Evolutionary conservation across 1,140 invertebrate species (phyloP).

Genomic region (Lepidurus apus): DNA sequence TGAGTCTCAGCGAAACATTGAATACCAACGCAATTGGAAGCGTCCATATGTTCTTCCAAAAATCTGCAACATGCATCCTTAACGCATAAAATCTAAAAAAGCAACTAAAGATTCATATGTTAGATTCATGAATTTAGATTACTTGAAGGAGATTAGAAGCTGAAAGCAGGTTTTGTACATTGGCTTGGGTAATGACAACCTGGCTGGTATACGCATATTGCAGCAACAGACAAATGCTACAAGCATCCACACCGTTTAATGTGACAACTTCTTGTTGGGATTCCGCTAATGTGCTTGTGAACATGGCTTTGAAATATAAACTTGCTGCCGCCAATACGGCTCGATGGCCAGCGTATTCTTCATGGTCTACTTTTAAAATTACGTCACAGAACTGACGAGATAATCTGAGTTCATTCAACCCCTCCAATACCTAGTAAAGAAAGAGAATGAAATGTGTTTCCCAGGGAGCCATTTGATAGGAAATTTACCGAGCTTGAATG

Average conservation of each 20-base stretch:
- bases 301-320: conserved; percentile 51
- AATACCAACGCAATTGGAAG: conserved; percentile 53
- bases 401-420: conserved; percentile 50
- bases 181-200: conserved; percentile 50
- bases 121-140: background rate
- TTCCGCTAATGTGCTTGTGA: conserved; percentile 48
- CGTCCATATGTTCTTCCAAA: conserved; percentile 53
- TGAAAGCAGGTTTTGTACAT: conserved; percentile 52
- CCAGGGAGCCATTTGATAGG: background rate
- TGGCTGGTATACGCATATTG: conserved; percentile 55
- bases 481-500: conserved; percentile 38
- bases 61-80: conserved; percentile 52
- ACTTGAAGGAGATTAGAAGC: conserved; percentile 56
- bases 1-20: conserved; percentile 55
- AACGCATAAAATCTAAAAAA: conserved; percentile 44
- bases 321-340: conserved; percentile 51
- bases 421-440: conserved; percentile 46
- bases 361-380: conserved; percentile 46
- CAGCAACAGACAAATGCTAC: conserved; percentile 49
- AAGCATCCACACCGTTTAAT: conserved; percentile 51
- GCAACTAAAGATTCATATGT: background rate
- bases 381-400: conserved; percentile 51
- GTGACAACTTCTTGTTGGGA: conserved; percentile 48
- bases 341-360: conserved; percentile 50
- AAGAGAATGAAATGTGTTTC: background rate